A percentile compares a stretch with the other conserved stretches of the same genome.
These are phyloP conservation scores for Drosophila buzzatii DNA, from an alignment of 2,888 invertebrate species.

Conservation along the genomic window DNA sequence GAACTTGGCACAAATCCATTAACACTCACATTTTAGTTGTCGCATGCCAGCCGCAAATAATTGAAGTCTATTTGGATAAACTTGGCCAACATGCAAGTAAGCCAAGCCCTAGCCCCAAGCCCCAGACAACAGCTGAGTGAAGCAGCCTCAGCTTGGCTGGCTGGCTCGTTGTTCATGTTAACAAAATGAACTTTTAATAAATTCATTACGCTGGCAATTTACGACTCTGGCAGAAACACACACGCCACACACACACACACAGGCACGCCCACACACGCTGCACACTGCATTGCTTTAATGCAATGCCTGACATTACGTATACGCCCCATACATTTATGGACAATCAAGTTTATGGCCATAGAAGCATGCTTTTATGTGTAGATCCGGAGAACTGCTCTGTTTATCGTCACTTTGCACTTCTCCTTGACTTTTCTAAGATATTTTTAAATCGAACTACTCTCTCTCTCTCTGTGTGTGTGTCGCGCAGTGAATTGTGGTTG, in stretches of 20 bases:
- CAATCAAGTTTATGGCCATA: constrained; percentile 71
- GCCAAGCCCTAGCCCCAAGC: constrained; percentile 33
- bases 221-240: constrained; percentile 36
- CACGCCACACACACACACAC: constrained; percentile 18
- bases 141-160: not conserved
- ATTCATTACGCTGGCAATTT: constrained; percentile 74
- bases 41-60: constrained; percentile 67
- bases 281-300: constrained; percentile 67
- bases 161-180: constrained; percentile 39
- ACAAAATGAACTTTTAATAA: constrained; percentile 74
- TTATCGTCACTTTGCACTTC: constrained; percentile 71
- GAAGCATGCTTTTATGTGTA: constrained; percentile 14
- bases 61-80: constrained; percentile 67
- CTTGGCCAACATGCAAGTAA: constrained; percentile 75
- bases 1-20: constrained; percentile 82
- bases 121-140: constrained; percentile 22
- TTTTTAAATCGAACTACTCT: constrained; percentile 65
- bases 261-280: not conserved
- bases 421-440: constrained; percentile 70
- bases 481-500: constrained; percentile 21
- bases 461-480: constrained; percentile 16
- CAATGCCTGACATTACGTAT: constrained; percentile 73
- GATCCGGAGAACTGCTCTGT: constrained; percentile 38
- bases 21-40: constrained; percentile 64
- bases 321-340: constrained; percentile 79